Percentiles rank a stretch among this genome's conserved stretches.
Conservation (phyloP, 2,113 vertebrate species). For the Balaeniceps rex region DNA sequence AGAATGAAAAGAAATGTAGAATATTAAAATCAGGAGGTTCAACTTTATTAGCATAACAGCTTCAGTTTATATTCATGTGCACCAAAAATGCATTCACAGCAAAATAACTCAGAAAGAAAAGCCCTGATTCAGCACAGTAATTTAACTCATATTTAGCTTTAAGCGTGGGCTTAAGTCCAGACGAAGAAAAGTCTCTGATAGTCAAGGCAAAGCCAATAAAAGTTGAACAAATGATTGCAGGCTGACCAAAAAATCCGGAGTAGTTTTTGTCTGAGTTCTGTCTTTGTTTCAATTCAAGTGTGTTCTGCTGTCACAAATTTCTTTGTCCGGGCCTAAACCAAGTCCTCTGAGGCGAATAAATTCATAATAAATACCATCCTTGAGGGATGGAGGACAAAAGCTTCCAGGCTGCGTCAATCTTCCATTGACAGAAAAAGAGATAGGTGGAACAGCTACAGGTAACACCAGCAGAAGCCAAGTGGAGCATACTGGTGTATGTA, state of each 20-base stretch:
- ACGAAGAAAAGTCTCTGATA: background rate
- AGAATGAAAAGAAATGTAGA: slow-evolving; percentile 64
- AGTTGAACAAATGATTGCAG: background rate
- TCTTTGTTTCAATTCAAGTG: background rate
- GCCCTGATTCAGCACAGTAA: slow-evolving; percentile 56
- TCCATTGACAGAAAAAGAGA: background rate
- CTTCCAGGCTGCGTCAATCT: background rate
- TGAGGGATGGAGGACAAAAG: background rate
- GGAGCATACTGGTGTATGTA: background rate
- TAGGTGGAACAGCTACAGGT: background rate
- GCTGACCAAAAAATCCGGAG: background rate
- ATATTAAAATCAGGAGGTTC: slow-evolving; percentile 56
- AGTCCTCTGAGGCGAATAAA: background rate
- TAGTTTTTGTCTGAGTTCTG: background rate
- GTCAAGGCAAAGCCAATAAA: background rate
- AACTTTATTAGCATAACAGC: slow-evolving; percentile 64
- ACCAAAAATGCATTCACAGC: slow-evolving; percentile 58
- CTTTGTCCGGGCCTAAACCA: background rate
- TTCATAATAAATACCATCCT: background rate
- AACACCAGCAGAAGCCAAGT: background rate
- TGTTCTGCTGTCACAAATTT: background rate
- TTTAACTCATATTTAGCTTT: slow-evolving; percentile 28
- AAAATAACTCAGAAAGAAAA: slow-evolving; percentile 58
- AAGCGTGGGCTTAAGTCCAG: slow-evolving; percentile 24
- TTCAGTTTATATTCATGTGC: slow-evolving; percentile 56